Conservation (phyloP, 2,888 invertebrate genomes). For the Troides helena region DNA sequence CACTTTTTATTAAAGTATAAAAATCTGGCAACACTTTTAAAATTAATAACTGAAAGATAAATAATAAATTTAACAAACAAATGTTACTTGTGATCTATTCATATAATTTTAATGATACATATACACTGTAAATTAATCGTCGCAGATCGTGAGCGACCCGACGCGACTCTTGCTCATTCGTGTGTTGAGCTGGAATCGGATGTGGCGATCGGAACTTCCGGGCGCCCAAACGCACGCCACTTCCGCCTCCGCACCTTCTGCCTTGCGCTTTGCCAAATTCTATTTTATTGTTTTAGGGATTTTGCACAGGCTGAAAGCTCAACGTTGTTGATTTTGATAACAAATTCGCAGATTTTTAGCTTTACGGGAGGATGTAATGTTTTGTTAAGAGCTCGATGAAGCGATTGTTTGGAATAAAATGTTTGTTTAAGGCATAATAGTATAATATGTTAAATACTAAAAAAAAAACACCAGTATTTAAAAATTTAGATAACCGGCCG, state of each 20-base stretch:
- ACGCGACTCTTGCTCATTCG: constrained; percentile 21
- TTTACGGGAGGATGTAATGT: constrained; percentile 48
- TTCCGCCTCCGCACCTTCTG: constrained; percentile 46
- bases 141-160: not conserved
- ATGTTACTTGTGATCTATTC: not conserved
- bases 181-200: constrained; percentile 47
- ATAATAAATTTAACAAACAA: too few species aligned
- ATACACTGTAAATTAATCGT: not conserved
- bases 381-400: constrained; percentile 37
- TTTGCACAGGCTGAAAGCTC: constrained; percentile 52
- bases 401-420: constrained; percentile 5
- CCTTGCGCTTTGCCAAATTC: constrained; percentile 44
- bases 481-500: too few species aligned
- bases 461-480: too few species aligned
- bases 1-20: too few species aligned
- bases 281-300: constrained; percentile 55
- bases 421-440: not conserved
- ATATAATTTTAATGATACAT: not conserved
- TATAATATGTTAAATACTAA: not conserved
- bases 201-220: constrained; percentile 64
- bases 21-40: too few species aligned
- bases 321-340: constrained; percentile 59
- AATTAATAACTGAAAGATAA: too few species aligned
- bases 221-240: constrained; percentile 59
- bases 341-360: constrained; percentile 55